Base-by-base conservation (phyloP, 2,888 invertebrate genomes). In the Parthenolecanium corni region DNA sequence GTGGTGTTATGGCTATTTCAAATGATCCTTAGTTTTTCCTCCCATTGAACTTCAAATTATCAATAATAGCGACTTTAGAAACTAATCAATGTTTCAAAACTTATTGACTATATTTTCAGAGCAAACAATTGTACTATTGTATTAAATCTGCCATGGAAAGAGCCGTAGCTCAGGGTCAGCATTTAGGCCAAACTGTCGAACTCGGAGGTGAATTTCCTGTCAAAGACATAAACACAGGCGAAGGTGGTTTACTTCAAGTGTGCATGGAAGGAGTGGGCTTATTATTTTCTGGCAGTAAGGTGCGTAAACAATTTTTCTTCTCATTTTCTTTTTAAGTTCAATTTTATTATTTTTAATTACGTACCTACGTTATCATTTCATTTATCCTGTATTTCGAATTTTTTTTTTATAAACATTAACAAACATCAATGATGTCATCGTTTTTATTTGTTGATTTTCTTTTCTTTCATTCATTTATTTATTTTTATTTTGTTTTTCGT, bases 251-350 rank as follows among this genome's bases (percentile, higher is more conserved):
- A 64, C 83, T 98, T 70, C 91, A 91, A 81, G 96, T 97, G 74
- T 96, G 97, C 82, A 93, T 98, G 84, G 97, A 99, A 77, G 98
- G 98, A 72, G 95, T 99, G 71, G 95, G 95, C 70, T 85, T 98
- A 70, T 87, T 97, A 71, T 96, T 98, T 80, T 95, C 94, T 71
- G 94, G 95, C 77, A 95, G 95, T 85, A 97, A 98, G 94, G 97
- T 97, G 85, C 75, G 78, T 66, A 52, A 53, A 31, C 21, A 20
- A 51, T 57, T 57, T 56, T 46, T 23, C 25, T 47, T 51, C 47
- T 61, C 18, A 44, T 46, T 46, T 23, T 31, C 46, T 57, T 31
- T 56, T 61, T 38, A 54, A 36, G 58, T 67, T 68, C 64, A 66
- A 65, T 66, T 67, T 64, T 40, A 73, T 75, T 75, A 73, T 74